Conservation (phyloP, 2,113 vertebrate genomes). For the Labrus mixtus region DNA sequence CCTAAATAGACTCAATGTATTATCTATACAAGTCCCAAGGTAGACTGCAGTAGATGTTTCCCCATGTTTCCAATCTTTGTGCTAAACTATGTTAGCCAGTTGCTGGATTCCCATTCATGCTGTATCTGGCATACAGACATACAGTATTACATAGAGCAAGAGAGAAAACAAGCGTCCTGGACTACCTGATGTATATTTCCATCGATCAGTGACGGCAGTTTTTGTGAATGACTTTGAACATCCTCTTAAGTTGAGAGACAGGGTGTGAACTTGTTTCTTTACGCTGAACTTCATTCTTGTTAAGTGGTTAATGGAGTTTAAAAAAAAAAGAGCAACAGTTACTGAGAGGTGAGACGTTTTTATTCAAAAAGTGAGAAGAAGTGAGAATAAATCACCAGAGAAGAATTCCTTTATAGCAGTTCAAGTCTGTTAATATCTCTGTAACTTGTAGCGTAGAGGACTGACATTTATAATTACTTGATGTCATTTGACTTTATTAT, state of each 20-base stretch:
- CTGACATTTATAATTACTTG: neutral
- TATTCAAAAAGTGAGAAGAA: slow-evolving; percentile 1
- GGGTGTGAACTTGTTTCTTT: slow-evolving; percentile 21
- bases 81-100: no score
- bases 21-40: neutral
- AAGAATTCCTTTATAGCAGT: neutral
- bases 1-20: neutral
- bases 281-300: slow-evolving; percentile 11
- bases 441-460: neutral
- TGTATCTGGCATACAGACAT: no score
- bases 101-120: no score
- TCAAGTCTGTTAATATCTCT: slow-evolving; percentile 22
- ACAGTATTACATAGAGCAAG: neutral
- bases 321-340: neutral
- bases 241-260: neutral
- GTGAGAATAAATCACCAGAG: slow-evolving; percentile 18
- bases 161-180: neutral
- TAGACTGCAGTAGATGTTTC: no score
- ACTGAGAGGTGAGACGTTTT: slow-evolving; percentile 21
- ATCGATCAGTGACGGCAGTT: no score
- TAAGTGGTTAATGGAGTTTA: neutral
- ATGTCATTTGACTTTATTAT: no score
- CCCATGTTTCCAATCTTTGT: no score
- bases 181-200: no score
- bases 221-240: slow-evolving; percentile 14